Conservation (phyloP, 2,888 invertebrate genomes). For the Aphodius granarius region DNA sequence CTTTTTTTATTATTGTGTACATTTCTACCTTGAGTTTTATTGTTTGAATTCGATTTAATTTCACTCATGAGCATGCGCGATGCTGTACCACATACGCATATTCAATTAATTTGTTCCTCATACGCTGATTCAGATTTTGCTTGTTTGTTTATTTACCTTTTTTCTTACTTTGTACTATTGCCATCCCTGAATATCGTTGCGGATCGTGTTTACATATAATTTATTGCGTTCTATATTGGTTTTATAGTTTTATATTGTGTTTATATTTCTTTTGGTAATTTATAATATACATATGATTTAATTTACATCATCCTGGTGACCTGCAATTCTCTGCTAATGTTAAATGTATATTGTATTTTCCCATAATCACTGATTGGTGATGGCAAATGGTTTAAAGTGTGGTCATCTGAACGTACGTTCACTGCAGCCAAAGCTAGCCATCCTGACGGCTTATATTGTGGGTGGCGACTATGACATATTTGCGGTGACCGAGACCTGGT, state of each 20-base stretch:
- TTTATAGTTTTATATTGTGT: not conserved
- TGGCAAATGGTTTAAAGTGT: too few relatives aligned
- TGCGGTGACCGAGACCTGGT: conserved; percentile 6
- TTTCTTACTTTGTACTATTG: not conserved
- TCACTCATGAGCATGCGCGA: not conserved
- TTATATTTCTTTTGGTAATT: too few relatives aligned
- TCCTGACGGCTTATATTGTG: too few relatives aligned
- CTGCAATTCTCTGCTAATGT: too few relatives aligned
- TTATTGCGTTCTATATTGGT: not conserved
- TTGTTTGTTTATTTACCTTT: not conserved
- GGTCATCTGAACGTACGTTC: too few relatives aligned
- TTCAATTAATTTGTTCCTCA: not conserved
- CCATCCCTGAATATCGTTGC: not conserved
- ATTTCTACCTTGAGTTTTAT: not conserved
- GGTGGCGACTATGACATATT: not conserved
- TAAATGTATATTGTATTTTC: too few relatives aligned
- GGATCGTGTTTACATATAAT: not conserved
- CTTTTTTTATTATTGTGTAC: not conserved
- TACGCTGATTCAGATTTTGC: not conserved
- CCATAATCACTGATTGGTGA: too few relatives aligned
- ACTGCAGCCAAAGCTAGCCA: too few relatives aligned
- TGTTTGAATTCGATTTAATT: not conserved
- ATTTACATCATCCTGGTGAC: too few relatives aligned
- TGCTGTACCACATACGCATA: not conserved
- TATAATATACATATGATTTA: not conserved